Conservation (phyloP, 1,140 invertebrate genomes). For the Drosophila chauvacae region DNA sequence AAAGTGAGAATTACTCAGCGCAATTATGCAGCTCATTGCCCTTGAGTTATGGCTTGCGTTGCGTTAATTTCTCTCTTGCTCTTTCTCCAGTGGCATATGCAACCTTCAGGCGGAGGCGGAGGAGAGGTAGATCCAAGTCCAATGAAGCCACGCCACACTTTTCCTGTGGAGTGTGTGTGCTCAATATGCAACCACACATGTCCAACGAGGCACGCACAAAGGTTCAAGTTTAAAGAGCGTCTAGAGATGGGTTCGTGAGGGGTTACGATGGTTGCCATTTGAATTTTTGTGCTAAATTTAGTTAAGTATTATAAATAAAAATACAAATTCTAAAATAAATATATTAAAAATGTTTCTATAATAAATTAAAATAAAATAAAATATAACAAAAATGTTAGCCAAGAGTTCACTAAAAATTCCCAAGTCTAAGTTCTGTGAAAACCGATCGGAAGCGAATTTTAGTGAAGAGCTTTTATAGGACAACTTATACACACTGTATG, state of each 20-base stretch:
- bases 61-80: conserved; percentile 31
- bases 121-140: conserved; percentile 44
- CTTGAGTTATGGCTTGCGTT: conserved; percentile 70
- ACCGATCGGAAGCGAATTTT: neutral
- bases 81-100: conserved; percentile 47
- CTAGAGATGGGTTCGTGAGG: conserved; percentile 39
- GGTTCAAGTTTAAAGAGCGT: conserved; percentile 6
- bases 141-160: conserved; percentile 34
- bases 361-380: too few relatives aligned
- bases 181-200: conserved; percentile 76
- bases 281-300: neutral
- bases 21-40: conserved; percentile 82
- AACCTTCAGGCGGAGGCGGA: conserved; percentile 26
- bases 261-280: neutral
- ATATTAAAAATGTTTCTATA: neutral
- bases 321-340: too few relatives aligned
- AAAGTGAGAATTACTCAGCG: conserved; percentile 82
- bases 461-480: neutral
- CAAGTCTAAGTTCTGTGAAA: neutral
- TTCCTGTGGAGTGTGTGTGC: conserved; percentile 21
- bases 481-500: neutral
- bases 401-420: neutral
- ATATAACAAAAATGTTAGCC: neutral
- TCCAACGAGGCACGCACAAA: conserved; percentile 41
- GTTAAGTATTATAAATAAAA: neutral